Conservation (phyloP, 2,888 invertebrate species). For the Dynastes tityus region DNA sequence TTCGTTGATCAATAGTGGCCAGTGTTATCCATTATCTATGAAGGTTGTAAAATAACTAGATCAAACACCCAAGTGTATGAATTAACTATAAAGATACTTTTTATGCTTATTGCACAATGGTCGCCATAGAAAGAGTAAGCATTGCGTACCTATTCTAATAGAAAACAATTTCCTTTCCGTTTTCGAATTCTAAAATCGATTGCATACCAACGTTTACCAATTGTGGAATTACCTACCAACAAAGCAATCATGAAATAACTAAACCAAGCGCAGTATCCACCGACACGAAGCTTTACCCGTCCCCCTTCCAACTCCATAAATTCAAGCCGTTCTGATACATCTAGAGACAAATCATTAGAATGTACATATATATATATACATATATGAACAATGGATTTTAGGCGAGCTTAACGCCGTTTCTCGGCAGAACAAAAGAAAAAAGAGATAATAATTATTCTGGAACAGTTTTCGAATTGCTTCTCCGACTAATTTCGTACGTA, state of each 20-base stretch:
- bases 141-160: no score
- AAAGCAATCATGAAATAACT: background rate
- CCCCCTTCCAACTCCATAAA: background rate
- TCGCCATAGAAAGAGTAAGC: no score
- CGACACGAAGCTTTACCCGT: background rate
- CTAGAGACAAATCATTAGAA: background rate
- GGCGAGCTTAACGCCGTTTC: background rate
- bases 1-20: no score
- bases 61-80: no score
- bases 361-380: background rate
- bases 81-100: no score
- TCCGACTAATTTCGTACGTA: conserved; percentile 54
- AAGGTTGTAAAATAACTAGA: no score
- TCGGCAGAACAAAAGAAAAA: background rate
- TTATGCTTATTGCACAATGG: no score
- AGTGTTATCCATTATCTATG: no score
- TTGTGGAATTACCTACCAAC: background rate
- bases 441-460: conserved; percentile 36
- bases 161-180: no score
- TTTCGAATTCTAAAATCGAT: no score
- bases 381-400: background rate
- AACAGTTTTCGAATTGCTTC: conserved; percentile 53
- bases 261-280: background rate
- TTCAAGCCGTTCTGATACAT: background rate
- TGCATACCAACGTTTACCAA: no score